phyloP scores from a whole-genome alignment of 2,113 vertebrate genomes.

The Brachyistius frenatus region DNA sequence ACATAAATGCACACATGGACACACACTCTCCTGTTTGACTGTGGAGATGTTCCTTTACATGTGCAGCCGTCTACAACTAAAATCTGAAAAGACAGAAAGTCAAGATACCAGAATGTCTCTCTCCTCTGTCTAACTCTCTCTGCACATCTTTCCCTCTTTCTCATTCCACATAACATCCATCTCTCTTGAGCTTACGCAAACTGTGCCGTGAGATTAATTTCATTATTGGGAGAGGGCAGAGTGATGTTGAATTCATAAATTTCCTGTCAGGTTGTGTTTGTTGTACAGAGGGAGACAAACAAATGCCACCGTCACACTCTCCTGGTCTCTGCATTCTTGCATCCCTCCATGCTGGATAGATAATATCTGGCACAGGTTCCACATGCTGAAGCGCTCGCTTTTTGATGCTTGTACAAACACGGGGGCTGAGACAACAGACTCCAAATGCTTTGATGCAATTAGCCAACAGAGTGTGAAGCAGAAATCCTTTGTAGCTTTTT shows the following conservation, averaged over 20 bases:
- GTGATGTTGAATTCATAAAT: slow-evolving; percentile 38
- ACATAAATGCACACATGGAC: slow-evolving; percentile 4
- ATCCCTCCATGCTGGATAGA: slow-evolving; percentile 52
- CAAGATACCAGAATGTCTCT: not conserved
- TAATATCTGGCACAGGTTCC: slow-evolving; percentile 69
- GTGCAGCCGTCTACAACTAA: slow-evolving; percentile 14
- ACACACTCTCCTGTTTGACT: slow-evolving; percentile 16
- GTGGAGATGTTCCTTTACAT: not conserved
- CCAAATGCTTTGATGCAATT: slow-evolving; percentile 81
- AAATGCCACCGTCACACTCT: slow-evolving; percentile 63
- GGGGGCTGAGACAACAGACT: slow-evolving; percentile 59
- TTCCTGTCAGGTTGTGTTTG: slow-evolving; percentile 56
- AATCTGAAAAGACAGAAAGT: not conserved
- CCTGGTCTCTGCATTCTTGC: slow-evolving; percentile 48
- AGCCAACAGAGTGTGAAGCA: slow-evolving; percentile 80
- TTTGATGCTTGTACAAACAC: slow-evolving; percentile 78
- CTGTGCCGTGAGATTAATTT: slow-evolving; percentile 13
- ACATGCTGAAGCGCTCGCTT: slow-evolving; percentile 51
- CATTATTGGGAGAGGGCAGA: slow-evolving; percentile 32
- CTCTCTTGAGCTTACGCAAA: slow-evolving; percentile 23
- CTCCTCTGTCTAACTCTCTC: not conserved
- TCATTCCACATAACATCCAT: slow-evolving; percentile 13
- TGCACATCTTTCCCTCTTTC: not conserved
- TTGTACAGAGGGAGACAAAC: slow-evolving; percentile 44
- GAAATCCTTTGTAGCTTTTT: slow-evolving; percentile 80